Percentiles rank a stretch among this genome's conserved stretches.
These are phyloP conservation scores for Engystomops pustulosus DNA, from an alignment of 2,113 vertebrate genomes.

Conservation along the genomic window DNA sequence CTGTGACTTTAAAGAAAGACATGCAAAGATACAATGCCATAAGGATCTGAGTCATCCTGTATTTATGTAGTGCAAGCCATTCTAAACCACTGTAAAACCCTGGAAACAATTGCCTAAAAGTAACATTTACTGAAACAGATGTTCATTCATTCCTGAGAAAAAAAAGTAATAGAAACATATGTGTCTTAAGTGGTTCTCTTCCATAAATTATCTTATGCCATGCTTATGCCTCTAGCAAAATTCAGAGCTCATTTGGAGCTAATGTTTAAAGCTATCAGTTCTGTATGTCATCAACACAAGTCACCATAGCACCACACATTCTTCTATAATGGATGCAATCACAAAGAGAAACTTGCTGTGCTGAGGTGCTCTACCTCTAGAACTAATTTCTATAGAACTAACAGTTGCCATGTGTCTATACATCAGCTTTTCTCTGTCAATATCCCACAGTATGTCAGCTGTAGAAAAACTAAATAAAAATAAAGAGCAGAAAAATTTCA, in stretches of 20 bases:
- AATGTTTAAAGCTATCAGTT: background rate
- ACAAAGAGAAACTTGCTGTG: background rate
- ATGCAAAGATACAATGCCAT: conserved; percentile 24
- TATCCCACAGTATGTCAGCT: too few relatives aligned
- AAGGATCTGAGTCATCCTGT: background rate
- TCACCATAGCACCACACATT: background rate
- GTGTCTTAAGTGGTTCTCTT: background rate
- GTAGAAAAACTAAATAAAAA: too few relatives aligned
- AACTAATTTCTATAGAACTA: background rate
- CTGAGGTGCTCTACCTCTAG: background rate
- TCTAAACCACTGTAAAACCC: background rate
- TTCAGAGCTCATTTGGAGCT: background rate
- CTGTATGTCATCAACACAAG: background rate
- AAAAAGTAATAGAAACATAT: background rate
- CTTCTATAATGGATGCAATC: background rate
- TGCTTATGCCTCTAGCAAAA: background rate
- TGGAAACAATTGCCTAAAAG: background rate
- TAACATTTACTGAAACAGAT: conserved; percentile 21
- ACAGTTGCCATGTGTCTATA: background rate
- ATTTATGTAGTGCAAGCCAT: background rate
- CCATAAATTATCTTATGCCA: background rate
- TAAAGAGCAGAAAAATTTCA: too few relatives aligned
- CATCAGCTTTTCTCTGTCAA: background rate
- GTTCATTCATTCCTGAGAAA: conserved; percentile 6
- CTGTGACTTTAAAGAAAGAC: conserved; percentile 15